Percentiles rank a stretch among this genome's conserved stretches.
These are phyloP conservation scores for Cardiocondyla obscurior DNA, from an alignment of 1,140 invertebrate species.

Conservation along the genomic window DNA sequence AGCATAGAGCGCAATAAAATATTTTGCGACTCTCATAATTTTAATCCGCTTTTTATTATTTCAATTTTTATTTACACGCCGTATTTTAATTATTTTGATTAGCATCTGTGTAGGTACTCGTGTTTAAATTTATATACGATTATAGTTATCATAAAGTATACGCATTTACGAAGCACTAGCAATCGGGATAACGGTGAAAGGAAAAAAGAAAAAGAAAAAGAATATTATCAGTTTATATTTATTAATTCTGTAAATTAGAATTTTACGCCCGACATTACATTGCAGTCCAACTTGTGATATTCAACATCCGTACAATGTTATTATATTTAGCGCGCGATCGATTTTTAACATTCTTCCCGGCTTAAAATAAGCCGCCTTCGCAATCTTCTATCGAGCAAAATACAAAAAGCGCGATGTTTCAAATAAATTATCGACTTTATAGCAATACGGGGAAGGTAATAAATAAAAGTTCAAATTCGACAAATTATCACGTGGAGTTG, in stretches of 20 bases:
- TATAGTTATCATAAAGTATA: neutral
- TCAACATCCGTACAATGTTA: neutral
- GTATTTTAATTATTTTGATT: neutral
- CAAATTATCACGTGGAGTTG: neutral
- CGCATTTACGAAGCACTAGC: neutral
- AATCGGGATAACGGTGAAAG: neutral
- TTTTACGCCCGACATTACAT: neutral
- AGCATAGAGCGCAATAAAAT: neutral
- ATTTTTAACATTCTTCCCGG: conserved; percentile 30
- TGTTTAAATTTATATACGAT: neutral
- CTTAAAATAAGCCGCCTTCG: conserved; percentile 23
- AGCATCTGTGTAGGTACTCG: neutral
- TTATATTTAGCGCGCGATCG: conserved; percentile 26
- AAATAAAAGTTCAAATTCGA: neutral
- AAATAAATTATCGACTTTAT: neutral
- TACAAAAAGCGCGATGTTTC: neutral
- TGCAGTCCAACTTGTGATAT: neutral
- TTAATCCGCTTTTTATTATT: neutral
- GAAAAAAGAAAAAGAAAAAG: too few species aligned
- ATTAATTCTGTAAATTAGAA: neutral
- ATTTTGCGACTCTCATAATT: too few species aligned
- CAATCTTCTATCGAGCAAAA: neutral
- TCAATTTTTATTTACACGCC: neutral
- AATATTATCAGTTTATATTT: neutral
- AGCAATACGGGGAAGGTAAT: neutral